Evolutionary conservation across 1,140 invertebrate genomes (phyloP), one percentile per base, ranked within the genome.

Genomic region (Cotesia glomerata): DNA sequence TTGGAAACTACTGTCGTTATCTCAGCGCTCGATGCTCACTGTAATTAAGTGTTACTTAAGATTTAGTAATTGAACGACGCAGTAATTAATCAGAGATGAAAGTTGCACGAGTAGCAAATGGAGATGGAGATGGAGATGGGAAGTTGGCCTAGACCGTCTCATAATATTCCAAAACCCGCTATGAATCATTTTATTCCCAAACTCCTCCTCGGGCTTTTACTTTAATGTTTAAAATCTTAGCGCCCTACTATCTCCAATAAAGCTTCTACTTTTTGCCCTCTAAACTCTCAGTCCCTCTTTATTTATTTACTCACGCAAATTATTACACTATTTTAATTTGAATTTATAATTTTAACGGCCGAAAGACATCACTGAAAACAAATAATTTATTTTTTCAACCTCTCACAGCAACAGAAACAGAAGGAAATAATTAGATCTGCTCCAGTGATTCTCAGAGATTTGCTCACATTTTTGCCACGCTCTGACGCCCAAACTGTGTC

Each of bases 381-480:
- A 18, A 62, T 61, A 45, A 2, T 45, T 45, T 45, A 9, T 72
- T 45, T 52, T 64, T 63, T 52, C 45, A 45, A 59, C n/a, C 54
- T 66, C 62, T 36, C 26, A 26, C 26, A 26, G 26, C 26, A 68
- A 54, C 39, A 52, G 54, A 73, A 69, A 39, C 62, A 51, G 18
- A 14, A 67, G 70, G 68, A 74, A 74, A 49, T 65, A 74, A 74
- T 74, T 74, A 67, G 73, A 67, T 66, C 70, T 67, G 73, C 67
- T 74, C 59, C 71, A 69, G 69, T 64, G 49, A 58, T 56, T 74
- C 71, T 45, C 63, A 49, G 51, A 14, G 39, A 63, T 72, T 34
- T 59, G 66, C 32, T 51, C 32, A 68, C 26, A 45, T 35, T 68
- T 67, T 51, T 36, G 54, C 56, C 62, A 70, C 62, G 72, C 62